Conservation (phyloP, 2,888 invertebrate species). For the Pomacea canaliculata region DNA sequence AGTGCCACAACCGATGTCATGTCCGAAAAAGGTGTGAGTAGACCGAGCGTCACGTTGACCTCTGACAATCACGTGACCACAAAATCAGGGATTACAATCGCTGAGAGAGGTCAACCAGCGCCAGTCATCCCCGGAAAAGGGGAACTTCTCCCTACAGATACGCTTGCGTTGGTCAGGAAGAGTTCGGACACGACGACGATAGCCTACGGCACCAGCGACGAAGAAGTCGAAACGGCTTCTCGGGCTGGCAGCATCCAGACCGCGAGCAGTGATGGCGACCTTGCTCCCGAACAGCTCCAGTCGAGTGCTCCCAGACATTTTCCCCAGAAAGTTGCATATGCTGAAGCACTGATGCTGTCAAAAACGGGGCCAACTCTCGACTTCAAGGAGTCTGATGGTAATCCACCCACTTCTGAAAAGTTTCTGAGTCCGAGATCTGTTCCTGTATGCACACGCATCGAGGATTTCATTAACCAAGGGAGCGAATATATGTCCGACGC, state of each 20-base stretch:
- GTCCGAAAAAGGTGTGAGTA: background rate
- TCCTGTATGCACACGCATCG: constrained; percentile 6
- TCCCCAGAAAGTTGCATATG: background rate
- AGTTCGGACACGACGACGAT: constrained; percentile 16
- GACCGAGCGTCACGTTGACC: background rate
- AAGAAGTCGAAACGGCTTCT: background rate
- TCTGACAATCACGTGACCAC: background rate
- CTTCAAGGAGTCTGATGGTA: no score
- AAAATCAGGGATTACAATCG: background rate
- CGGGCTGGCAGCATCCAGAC: background rate
- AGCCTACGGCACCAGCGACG: constrained; percentile 20
- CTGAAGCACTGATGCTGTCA: no score
- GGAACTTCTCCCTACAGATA: background rate
- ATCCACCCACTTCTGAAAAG: no score
- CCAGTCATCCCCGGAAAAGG: background rate
- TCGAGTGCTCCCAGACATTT: no score
- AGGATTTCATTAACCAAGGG: constrained; percentile 15
- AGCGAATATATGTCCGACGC: constrained; percentile 8
- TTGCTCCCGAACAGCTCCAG: no score
- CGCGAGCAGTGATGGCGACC: background rate
- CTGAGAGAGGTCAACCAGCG: background rate
- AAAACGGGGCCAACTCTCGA: background rate
- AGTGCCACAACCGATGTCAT: background rate
- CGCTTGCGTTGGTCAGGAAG: background rate
- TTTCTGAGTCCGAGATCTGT: background rate